These are phyloP conservation scores for Ambastaia sidthimunki DNA, from an alignment of 2,797 vertebrate species.

Conservation along the genomic window DNA sequence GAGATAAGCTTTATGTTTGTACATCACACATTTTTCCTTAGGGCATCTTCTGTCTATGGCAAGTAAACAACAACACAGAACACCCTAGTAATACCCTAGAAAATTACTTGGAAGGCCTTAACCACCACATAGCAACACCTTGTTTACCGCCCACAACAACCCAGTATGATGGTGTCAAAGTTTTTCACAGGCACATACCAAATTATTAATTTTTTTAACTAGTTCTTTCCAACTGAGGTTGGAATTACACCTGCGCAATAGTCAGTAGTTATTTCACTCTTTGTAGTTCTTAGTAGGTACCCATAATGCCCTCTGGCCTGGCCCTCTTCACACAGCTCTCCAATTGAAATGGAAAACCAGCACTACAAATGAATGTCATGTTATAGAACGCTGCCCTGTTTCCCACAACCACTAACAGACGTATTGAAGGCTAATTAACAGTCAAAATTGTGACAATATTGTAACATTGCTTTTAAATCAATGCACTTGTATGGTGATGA, in stretches of 20 bases:
- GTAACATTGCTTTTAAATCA: conserved; percentile 18
- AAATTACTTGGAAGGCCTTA: too few relatives aligned
- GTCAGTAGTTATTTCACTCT: background rate
- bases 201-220: too few relatives aligned
- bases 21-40: too few relatives aligned
- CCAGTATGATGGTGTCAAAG: too few relatives aligned
- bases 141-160: too few relatives aligned
- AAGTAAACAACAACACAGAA: too few relatives aligned
- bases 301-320: background rate
- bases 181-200: too few relatives aligned
- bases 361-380: conserved; percentile 54
- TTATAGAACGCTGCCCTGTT: conserved; percentile 14
- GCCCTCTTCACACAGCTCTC: background rate
- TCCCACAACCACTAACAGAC: conserved; percentile 2
- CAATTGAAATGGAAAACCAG: conserved; percentile 20
- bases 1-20: background rate
- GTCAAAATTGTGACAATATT: conserved; percentile 14
- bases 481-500: conserved; percentile 12
- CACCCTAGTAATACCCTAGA: too few relatives aligned
- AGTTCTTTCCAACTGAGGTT: background rate
- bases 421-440: conserved; percentile 37
- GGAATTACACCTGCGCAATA: background rate
- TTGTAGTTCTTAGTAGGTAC: background rate
- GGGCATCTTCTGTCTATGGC: too few relatives aligned
- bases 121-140: too few relatives aligned